Percentiles rank a stretch among this genome's conserved stretches.
phyloP scores from a whole-genome alignment of 1,140 invertebrate genomes.

The Aphelenchoides besseyi region DNA sequence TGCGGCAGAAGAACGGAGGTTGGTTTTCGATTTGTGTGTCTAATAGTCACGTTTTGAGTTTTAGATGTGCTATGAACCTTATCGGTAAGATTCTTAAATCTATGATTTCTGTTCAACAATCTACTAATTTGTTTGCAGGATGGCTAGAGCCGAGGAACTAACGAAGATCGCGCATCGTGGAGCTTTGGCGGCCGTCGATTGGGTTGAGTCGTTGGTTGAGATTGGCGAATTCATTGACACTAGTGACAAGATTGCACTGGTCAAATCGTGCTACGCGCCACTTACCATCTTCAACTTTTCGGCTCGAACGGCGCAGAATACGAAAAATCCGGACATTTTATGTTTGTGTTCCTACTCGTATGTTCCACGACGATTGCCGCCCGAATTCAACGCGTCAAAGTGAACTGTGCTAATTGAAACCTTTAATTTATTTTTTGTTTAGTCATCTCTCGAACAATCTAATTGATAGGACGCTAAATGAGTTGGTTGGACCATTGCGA shows the following conservation, averaged over 20 bases:
- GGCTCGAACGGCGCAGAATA: slow-evolving; percentile 61
- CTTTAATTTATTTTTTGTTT: slow-evolving; percentile 31
- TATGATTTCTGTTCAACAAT: neutral
- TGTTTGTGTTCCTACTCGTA: slow-evolving; percentile 57
- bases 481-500: slow-evolving; percentile 54
- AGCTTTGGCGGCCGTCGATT: slow-evolving; percentile 61
- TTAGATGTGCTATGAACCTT: slow-evolving; percentile 62
- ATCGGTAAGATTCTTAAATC: neutral
- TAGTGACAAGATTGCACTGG: slow-evolving; percentile 58
- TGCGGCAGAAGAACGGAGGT: slow-evolving; percentile 48
- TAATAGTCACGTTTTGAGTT: neutral
- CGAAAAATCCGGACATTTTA: slow-evolving; percentile 60
- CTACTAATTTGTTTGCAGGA: slow-evolving; percentile 28
- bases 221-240: slow-evolving; percentile 56
- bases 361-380: slow-evolving; percentile 56
- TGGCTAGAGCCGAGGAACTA: slow-evolving; percentile 57
- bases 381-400: slow-evolving; percentile 60
- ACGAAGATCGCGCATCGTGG: slow-evolving; percentile 58
- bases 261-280: slow-evolving; percentile 59
- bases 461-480: slow-evolving; percentile 60
- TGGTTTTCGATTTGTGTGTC: neutral
- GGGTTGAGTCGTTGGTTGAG: slow-evolving; percentile 59
- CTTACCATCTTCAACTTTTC: slow-evolving; percentile 62
- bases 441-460: slow-evolving; percentile 62
- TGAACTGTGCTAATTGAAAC: slow-evolving; percentile 37